Evolutionary conservation across 1,140 invertebrate species (phyloP), one percentile per base, ranked within the genome.

Genomic region (Caenorhabditis briggsae): DNA sequence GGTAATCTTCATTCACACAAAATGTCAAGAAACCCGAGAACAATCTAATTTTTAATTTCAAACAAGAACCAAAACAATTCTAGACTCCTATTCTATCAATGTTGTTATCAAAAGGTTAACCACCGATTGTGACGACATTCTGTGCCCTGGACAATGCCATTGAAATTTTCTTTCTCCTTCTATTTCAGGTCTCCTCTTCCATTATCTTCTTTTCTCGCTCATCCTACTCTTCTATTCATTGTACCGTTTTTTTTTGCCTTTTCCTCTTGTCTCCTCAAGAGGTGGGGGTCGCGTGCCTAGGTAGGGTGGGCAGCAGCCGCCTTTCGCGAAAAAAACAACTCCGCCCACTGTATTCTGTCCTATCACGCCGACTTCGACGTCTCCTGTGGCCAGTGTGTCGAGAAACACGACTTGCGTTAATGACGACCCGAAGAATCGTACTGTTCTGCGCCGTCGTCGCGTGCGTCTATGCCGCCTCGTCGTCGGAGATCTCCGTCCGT

Each of bases 401-500:
- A 78, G 70, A 78, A 78, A 78, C 70, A 78, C 70, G 70, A 78
- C 70, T 78, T 78, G 70, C 70, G 70, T 78, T 78, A 50, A 78
- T 78, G 70, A 78, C 70, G 70, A 78, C 70, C 70, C 70, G 70
- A 78, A 78, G 70, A 78, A 23, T 78, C 46, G 70, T 78, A 78
- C 82, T 86, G 43, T 58, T 86, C 48, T 55, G 50, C 43, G 43
- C 59, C 23, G 23, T 86, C n/a, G 41, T 41, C 46, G 78, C 25
- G 50, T 59, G 48, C 85, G 74, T 59, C 74, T 82, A 74, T 6
- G 78, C 82, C 20, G 74, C 74, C 33, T 78, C 70, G 9, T 78
- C 70, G 9, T 78, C 70, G 18, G 91, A 91, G 25, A 91, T 91
- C 70, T 64, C 84, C 74, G 92, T 91, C 59, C 89, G 92, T 70